Evolutionary conservation across 2,113 vertebrate species (phyloP), one percentile per base, ranked within the genome.

Genomic region (Corynorhinus townsendii): DNA sequence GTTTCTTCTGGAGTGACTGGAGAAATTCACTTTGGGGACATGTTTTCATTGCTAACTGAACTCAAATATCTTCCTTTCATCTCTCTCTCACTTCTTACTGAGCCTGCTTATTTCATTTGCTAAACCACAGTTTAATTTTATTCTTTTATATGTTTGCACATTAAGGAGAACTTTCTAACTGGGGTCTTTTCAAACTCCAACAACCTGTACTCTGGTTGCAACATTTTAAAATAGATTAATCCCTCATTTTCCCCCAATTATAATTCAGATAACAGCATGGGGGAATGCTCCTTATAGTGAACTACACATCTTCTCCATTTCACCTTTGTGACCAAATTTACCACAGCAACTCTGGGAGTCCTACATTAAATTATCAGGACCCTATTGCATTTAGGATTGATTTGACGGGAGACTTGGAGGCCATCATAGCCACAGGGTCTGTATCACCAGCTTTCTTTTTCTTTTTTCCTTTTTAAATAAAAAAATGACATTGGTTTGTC

Each of bases 401-500:
- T 80, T 96, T 92, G 47, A 86, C 52, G 28, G 59, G 82, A 45
- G 73, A 26, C 35, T 86, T 54, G 12, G 68, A 75, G 43, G 62
- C 52, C 72, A 82, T 52, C 6, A 59, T 49, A 52, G 64, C 79
- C 52, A 88, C 64, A 86, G 54, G 45, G 22, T 59, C 54, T 45
- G 24, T 92, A 72, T 90, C 72, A 92, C 9, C 10, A 40, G 45
- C 20, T 79, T 93, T 90, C 52, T 83, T 96, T 82, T 77, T 52
- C 43, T 43, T 45, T 89, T 85, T 94, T 59, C n/a, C 38, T 93
- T 86, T 80, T 95, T 94, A 90, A 91, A 73, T 96, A 66, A 96
- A 88, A 1, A 38, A 97, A 76, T 87, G 94, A 54, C 97, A 98
- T 96, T 79, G 94, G 90, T 96, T 97, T 97, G 96, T 97, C 96